Conservation (phyloP, 2,888 invertebrate species). For the Tenthredo notha region DNA sequence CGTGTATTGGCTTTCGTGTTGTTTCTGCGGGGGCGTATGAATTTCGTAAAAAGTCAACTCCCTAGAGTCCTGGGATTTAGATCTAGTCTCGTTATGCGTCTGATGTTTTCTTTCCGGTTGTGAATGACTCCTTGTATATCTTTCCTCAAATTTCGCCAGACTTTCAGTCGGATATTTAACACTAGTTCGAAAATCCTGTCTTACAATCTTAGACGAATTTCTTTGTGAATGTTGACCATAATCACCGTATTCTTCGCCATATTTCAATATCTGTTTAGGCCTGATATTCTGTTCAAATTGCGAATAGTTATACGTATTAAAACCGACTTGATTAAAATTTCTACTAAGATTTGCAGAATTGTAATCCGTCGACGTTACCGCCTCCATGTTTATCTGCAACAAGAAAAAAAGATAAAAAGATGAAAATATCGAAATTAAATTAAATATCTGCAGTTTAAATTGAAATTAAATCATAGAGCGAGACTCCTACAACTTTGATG, state of each 20-base stretch:
- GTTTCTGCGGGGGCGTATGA: conserved; percentile 68
- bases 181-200: conserved; percentile 58
- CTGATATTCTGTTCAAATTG: conserved; percentile 74
- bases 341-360: conserved; percentile 73
- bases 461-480: not conserved
- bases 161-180: conserved; percentile 60
- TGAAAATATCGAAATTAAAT: not conserved
- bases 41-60: conserved; percentile 72
- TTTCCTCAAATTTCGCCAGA: conserved; percentile 65
- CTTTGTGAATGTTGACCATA: conserved; percentile 67
- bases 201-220: conserved; percentile 60
- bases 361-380: conserved; percentile 79
- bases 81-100: conserved; percentile 68
- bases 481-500: not conserved
- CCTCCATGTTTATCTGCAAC: conserved; percentile 80
- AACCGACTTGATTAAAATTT: conserved; percentile 72
- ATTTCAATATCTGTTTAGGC: conserved; percentile 68
- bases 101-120: conserved; percentile 73
- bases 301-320: conserved; percentile 73
- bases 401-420: conserved; percentile 17
- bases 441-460: not conserved
- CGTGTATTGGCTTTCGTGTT: conserved; percentile 66
- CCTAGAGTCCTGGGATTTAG: conserved; percentile 73
- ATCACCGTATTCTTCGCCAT: conserved; percentile 69
- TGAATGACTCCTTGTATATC: conserved; percentile 70